Conservation (phyloP, 1,140 invertebrate species). For the Acromyrmex echinatior region DNA sequence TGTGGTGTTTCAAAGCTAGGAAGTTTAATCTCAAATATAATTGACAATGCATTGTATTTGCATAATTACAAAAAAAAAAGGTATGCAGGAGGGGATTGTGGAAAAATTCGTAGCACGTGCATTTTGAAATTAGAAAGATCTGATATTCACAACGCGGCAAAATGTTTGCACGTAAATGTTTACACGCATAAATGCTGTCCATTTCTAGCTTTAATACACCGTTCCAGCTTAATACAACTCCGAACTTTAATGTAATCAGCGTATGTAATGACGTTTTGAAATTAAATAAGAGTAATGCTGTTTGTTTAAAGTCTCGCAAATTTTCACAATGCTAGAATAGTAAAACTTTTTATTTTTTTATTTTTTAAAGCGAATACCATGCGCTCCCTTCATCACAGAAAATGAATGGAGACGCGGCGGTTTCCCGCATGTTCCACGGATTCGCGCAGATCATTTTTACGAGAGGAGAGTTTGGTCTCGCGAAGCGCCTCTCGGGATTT, state of each 20-base stretch:
- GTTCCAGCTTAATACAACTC: not conserved
- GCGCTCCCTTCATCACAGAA: not conserved
- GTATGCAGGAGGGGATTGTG: not conserved
- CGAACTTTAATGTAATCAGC: constrained; percentile 10
- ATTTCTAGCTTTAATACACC: not conserved
- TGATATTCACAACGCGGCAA: not conserved
- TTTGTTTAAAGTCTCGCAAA: constrained; percentile 13
- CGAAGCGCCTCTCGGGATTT: constrained; percentile 46
- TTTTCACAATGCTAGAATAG: constrained; percentile 10
- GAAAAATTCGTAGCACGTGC: not conserved
- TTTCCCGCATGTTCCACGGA: constrained; percentile 16
- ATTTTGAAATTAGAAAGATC: not conserved
- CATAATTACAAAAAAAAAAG: not conserved
- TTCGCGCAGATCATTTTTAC: constrained; percentile 53
- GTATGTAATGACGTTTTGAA: constrained; percentile 3
- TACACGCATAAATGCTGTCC: not conserved
- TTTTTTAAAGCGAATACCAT: not conserved
- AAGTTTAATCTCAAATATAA: constrained; percentile 15
- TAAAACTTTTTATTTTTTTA: not conserved
- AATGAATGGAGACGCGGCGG: constrained; percentile 11
- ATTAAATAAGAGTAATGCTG: constrained; percentile 31
- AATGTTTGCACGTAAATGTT: not conserved
- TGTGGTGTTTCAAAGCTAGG: not conserved
- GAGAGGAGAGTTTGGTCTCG: constrained; percentile 56
- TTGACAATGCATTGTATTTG: not conserved